Evolutionary conservation across 2,888 invertebrate genomes (phyloP).

Genomic region (Eucera pruinosa): DNA sequence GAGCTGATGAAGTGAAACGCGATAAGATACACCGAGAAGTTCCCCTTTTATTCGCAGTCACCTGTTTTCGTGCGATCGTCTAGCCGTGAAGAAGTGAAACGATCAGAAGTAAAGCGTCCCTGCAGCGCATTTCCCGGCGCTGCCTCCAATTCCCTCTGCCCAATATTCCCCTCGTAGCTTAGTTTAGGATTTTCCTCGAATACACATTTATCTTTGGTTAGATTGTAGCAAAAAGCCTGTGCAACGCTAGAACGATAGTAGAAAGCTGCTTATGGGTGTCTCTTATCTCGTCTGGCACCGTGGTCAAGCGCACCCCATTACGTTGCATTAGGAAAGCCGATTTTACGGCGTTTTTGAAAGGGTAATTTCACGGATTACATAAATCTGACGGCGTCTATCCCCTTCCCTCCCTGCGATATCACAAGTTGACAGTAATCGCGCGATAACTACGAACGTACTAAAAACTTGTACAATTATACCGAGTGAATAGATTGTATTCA

Average conservation of each 20-base stretch:
- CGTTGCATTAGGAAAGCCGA: conserved; percentile 36
- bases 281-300: conserved; percentile 43
- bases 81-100: not conserved
- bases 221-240: conserved; percentile 29
- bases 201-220: conserved; percentile 40
- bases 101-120: conserved; percentile 16
- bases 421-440: too few species aligned
- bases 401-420: too few species aligned
- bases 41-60: not conserved
- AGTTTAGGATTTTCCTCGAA: conserved; percentile 35
- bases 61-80: conserved; percentile 35
- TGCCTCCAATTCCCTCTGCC: not conserved
- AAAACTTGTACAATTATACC: too few species aligned
- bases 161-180: not conserved
- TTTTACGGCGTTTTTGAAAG: conserved; percentile 13
- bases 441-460: too few species aligned
- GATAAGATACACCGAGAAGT: not conserved
- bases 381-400: conserved; percentile 29
- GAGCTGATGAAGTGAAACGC: conserved; percentile 1
- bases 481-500: too few species aligned
- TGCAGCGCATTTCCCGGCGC: conserved; percentile 13
- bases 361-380: conserved; percentile 40
- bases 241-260: conserved; percentile 6
- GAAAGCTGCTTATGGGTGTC: conserved; percentile 17
- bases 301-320: conserved; percentile 31